These are phyloP conservation scores for Hassar affinis DNA, from an alignment of 2,113 vertebrate genomes.

Conservation along the genomic window DNA sequence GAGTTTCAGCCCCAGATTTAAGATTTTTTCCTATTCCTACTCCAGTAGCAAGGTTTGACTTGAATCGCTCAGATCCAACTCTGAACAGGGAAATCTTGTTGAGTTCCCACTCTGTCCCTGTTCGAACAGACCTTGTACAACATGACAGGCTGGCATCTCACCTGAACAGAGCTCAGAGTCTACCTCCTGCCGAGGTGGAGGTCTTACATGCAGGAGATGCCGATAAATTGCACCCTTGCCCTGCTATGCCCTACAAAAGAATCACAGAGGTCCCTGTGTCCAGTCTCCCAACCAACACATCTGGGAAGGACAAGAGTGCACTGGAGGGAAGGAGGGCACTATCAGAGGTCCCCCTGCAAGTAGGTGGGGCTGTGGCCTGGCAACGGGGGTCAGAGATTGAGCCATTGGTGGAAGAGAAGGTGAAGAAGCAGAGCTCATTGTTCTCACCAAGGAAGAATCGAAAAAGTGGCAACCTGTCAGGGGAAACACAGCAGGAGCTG, in stretches of 20 bases:
- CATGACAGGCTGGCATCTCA: background rate
- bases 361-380: background rate
- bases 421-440: conserved; percentile 79
- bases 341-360: conserved; percentile 18
- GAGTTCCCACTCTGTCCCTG: background rate
- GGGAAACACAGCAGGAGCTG: conserved; percentile 66
- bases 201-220: conserved; percentile 32
- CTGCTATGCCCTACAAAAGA: background rate
- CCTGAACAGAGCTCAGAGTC: conserved; percentile 35
- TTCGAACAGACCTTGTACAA: background rate
- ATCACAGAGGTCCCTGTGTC: background rate
- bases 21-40: conserved; percentile 81
- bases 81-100: conserved; percentile 59
- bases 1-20: conserved; percentile 78
- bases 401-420: conserved; percentile 64
- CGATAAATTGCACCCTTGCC: conserved; percentile 7
- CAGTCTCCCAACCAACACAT: background rate
- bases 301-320: conserved; percentile 7
- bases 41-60: conserved; percentile 69
- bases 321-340: background rate
- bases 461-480: conserved; percentile 71
- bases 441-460: conserved; percentile 82
- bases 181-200: conserved; percentile 40
- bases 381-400: conserved; percentile 16
- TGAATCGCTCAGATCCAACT: conserved; percentile 46